These are phyloP conservation scores for Cygnus buccinator DNA, from an alignment of 2,113 vertebrate genomes.

Conservation along the genomic window DNA sequence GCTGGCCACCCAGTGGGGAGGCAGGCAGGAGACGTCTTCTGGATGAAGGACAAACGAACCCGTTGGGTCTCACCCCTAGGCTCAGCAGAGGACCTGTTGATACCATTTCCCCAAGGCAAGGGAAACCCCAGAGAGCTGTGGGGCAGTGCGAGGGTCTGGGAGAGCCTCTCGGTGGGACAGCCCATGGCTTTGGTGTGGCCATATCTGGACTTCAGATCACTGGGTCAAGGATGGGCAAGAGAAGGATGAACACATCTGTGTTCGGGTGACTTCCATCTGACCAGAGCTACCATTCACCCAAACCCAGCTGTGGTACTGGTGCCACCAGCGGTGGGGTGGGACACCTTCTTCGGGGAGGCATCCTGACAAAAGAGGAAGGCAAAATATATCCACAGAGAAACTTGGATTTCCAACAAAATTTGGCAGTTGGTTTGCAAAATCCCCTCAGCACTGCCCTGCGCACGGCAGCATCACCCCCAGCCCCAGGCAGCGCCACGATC, in stretches of 20 bases:
- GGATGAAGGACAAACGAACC: background rate
- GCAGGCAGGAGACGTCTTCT: background rate
- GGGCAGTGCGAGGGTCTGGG: no score
- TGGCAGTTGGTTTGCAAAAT: background rate
- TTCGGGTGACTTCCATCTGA: background rate
- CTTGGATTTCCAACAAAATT: background rate
- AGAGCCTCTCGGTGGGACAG: background rate
- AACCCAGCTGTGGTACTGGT: background rate
- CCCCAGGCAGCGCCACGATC: accelerated
- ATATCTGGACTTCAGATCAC: accelerated
- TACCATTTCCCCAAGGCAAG: accelerated
- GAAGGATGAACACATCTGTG: accelerated
- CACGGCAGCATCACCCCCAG: background rate
- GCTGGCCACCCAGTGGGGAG: background rate
- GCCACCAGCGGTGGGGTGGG: background rate
- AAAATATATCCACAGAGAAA: background rate
- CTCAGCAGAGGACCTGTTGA: background rate
- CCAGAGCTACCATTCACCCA: background rate
- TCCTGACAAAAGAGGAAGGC: background rate
- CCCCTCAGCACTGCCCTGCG: background rate
- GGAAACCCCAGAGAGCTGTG: background rate
- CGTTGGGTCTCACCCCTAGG: background rate
- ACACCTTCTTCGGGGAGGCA: background rate
- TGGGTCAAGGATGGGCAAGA: accelerated
- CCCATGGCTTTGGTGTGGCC: background rate